Evolutionary conservation across 1,140 invertebrate genomes (phyloP).

Genomic region (Drosophila dunni): DNA sequence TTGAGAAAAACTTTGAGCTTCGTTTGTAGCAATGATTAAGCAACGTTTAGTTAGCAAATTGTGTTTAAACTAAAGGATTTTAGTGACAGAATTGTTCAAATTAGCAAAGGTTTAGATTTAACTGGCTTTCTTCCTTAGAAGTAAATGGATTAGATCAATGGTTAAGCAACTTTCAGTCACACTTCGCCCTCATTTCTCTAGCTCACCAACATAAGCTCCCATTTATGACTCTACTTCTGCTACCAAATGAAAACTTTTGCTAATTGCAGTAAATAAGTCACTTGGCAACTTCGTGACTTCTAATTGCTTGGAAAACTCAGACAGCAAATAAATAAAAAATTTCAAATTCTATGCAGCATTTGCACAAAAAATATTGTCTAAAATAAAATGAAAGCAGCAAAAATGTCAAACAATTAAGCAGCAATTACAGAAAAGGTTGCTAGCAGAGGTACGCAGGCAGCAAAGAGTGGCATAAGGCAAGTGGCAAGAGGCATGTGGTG

Average conservation of each 20-base stretch:
- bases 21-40: no score
- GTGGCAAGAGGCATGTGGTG: constrained; percentile 10
- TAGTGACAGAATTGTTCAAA: no score
- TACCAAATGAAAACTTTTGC: constrained; percentile 4
- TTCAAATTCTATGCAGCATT: constrained; percentile 40
- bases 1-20: not conserved
- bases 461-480: not conserved
- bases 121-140: no score
- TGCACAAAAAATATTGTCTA: not conserved
- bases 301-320: constrained; percentile 42
- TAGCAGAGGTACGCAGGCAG: constrained; percentile 8
- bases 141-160: no score
- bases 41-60: no score
- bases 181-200: no score
- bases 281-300: constrained; percentile 21
- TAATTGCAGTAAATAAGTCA: constrained; percentile 53
- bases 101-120: no score
- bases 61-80: no score
- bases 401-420: constrained; percentile 78
- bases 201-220: no score
- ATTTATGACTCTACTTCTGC: no score
- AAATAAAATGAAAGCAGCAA: constrained; percentile 30
- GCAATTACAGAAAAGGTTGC: constrained; percentile 69
- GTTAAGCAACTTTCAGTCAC: no score
- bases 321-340: constrained; percentile 30